Evolutionary conservation across 2,888 invertebrate species (phyloP).

Genomic region (Drosophila sordidula): DNA sequence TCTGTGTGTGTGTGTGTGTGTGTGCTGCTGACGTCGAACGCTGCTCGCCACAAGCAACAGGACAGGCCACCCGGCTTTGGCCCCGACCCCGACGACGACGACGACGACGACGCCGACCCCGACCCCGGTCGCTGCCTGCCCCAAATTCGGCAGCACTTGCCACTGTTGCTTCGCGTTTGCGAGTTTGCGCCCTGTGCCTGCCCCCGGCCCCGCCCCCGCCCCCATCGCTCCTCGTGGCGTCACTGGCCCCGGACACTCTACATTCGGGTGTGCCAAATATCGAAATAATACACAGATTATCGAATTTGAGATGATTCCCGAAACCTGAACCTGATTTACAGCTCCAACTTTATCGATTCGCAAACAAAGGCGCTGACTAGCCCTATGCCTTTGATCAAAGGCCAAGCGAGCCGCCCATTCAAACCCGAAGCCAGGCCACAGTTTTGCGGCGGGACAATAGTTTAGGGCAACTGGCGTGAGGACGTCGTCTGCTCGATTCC

Average conservation of each 20-base stretch:
- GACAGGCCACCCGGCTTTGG: conserved; percentile 40
- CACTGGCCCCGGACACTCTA: conserved; percentile 54
- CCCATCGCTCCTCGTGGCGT: conserved; percentile 24
- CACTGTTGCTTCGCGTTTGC: conserved; percentile 44
- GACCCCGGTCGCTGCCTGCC: conserved; percentile 37
- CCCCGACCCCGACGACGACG: not conserved
- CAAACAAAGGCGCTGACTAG: not conserved
- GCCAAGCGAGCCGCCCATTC: too few relatives aligned
- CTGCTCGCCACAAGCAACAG: conserved; percentile 72
- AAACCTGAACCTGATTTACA: not conserved
- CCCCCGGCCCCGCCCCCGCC: not conserved
- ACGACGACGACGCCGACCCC: not conserved
- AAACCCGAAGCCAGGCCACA: too few relatives aligned
- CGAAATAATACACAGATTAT: conserved; percentile 2
- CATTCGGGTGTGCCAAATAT: conserved; percentile 68
- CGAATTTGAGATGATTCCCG: conserved; percentile 18
- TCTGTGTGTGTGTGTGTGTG: conserved; percentile 13
- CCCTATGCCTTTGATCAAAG: not conserved
- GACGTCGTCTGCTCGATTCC: not conserved
- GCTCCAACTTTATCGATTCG: not conserved
- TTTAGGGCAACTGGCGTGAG: too few relatives aligned
- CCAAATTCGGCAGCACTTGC: conserved; percentile 57
- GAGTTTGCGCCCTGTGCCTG: conserved; percentile 55
- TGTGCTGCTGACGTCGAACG: conserved; percentile 69
- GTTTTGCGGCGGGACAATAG: not conserved